Evolutionary conservation across 1,140 invertebrate species (phyloP).

Genomic region (Spodoptera litura): DNA sequence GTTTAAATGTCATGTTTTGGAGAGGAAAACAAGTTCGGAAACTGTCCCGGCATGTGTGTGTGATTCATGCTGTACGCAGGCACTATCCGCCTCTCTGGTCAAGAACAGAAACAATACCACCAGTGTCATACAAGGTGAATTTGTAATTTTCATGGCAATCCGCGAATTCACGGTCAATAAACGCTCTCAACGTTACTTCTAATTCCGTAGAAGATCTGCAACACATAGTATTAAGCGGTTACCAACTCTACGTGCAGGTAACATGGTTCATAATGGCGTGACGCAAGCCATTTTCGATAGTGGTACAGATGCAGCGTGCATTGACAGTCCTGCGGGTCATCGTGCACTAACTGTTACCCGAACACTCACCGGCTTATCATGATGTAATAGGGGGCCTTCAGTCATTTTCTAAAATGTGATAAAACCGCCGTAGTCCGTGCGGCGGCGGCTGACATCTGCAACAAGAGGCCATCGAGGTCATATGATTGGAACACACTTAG

Average conservation of each 20-base stretch:
- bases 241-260: conserved; percentile 28
- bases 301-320: conserved; percentile 22
- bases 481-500: conserved; percentile 58
- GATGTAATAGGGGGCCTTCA: conserved; percentile 74
- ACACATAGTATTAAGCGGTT: neutral
- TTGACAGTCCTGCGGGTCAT: conserved; percentile 38
- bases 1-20: conserved; percentile 19
- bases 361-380: conserved; percentile 82
- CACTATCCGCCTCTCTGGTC: conserved; percentile 1
- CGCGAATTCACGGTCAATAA: conserved; percentile 52
- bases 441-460: conserved; percentile 83
- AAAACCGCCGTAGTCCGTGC: conserved; percentile 81
- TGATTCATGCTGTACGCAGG: conserved; percentile 13
- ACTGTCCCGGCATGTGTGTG: conserved; percentile 17
- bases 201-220: conserved; percentile 30
- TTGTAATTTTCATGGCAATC: conserved; percentile 42
- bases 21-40: conserved; percentile 39
- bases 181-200: conserved; percentile 44
- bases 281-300: conserved; percentile 31
- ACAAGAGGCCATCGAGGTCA: conserved; percentile 79
- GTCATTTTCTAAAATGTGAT: conserved; percentile 85
- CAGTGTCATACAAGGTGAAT: conserved; percentile 23
- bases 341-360: conserved; percentile 39
- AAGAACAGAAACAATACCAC: neutral
- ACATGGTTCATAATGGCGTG: conserved; percentile 27